Base-by-base conservation (phyloP, 2,888 invertebrate species). In the Brenthis hecate region DNA sequence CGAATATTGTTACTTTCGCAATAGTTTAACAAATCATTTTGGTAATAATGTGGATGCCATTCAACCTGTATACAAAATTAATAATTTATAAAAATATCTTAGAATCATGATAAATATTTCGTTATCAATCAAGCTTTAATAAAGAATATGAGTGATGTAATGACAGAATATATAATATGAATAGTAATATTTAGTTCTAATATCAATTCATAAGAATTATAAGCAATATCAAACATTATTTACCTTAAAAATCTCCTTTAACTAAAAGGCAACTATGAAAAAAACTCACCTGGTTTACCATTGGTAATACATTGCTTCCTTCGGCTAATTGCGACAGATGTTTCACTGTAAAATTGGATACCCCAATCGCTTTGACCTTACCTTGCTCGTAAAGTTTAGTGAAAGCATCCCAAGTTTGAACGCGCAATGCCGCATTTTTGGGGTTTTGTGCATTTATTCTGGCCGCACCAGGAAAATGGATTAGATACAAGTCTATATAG, bases 401-500 rank as follows among this genome's bases (percentile, higher is more conserved):
- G 78, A 98, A 83, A 14, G 94, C 94, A 64, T 87, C 81, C 97
- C 97, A 98, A 63, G 96, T 96, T 66, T 90, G 85, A 50, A 91
- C 85, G 36, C 97, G 89, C 19, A 95, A 79, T 66, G 88, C 83
- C 13, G 82, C 77, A 78, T 96, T 96, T 48, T 88, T 87, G 1
- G 88, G 50, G 62, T 53, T 66, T 55, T 66, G 60, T 14, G 71
- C 68, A 43, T 63, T 61, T 47, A 66, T 56, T 65, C 94, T 93
- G n/a, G 94, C 89, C 28, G 93, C 89, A 6, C 96, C 96, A 51
- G 97, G 97, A 95, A 97, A 97, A 82, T 98, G 97, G 68, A 98
- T 96, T 63, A 98, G 89, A 79, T 95, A 96, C 54, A 98, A 86
- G 86, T 98, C 97, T 6, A 97, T 87, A 81, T 97, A 97, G 13